Evolutionary conservation across 1,140 invertebrate genomes (phyloP).

Genomic region (Varroa destructor): DNA sequence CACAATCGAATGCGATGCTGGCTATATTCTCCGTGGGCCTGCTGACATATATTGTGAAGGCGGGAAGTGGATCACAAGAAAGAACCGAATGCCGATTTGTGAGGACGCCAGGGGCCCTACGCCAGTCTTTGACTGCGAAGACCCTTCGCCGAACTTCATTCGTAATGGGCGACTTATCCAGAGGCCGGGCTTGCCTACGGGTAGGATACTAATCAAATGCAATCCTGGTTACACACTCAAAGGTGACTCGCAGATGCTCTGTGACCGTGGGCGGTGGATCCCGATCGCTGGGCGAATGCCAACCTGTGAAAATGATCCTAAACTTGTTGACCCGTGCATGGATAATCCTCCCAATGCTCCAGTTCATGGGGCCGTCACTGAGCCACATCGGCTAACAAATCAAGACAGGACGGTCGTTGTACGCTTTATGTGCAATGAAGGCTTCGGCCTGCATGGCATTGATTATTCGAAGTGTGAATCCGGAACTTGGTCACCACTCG

Average conservation of each 20-base stretch:
- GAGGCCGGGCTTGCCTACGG: neutral
- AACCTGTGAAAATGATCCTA: neutral
- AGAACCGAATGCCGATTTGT: constrained; percentile 8
- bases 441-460: neutral
- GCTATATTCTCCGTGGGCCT: neutral
- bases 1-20: neutral
- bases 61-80: neutral
- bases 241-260: neutral
- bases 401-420: neutral
- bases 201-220: neutral
- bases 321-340: neutral
- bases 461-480: neutral
- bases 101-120: neutral
- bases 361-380: neutral
- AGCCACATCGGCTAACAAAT: neutral
- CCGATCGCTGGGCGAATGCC: constrained; percentile 5
- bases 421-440: neutral
- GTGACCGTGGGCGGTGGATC: neutral
- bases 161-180: too few relatives aligned
- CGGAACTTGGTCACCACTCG: neutral
- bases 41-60: neutral
- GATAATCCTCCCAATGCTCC: neutral
- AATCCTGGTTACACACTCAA: neutral
- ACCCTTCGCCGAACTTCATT: neutral
- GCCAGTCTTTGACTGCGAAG: neutral